A percentile compares a stretch with the other conserved stretches of the same genome.
Conservation (phyloP, 2,797 vertebrate species). For the Halcyon chelicuti region DNA sequence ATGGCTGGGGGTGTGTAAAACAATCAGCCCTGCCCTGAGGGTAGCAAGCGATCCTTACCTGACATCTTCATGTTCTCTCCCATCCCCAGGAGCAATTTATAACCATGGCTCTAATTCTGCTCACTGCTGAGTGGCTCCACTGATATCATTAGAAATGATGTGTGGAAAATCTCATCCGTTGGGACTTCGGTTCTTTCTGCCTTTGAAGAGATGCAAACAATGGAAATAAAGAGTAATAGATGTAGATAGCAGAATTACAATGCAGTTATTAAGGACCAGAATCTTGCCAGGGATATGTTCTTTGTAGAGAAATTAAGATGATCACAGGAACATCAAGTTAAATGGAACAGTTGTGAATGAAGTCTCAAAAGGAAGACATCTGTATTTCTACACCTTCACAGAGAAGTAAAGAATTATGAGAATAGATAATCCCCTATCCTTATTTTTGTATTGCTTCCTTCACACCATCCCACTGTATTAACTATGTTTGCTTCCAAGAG, state of each 20-base stretch:
- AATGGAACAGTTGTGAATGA: neutral
- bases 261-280: neutral
- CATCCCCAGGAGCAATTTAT: neutral
- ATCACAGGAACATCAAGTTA: neutral
- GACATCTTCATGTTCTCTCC: neutral
- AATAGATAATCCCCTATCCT: neutral
- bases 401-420: neutral
- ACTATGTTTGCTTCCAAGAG: neutral
- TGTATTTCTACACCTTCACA: neutral
- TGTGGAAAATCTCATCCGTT: neutral
- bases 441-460: neutral
- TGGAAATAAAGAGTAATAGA: neutral
- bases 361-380: neutral
- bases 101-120: neutral
- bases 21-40: neutral
- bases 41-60: neutral
- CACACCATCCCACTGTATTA: neutral
- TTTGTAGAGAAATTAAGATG: neutral
- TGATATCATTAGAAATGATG: neutral
- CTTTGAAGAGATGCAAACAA: conserved; percentile 24
- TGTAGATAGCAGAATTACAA: neutral
- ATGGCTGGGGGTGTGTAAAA: neutral
- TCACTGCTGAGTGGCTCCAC: neutral
- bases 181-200: neutral
- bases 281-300: neutral